Evolutionary conservation across 2,797 vertebrate species (phyloP), one percentile per base, ranked within the genome.

Genomic region (Rhynchotus rufescens): DNA sequence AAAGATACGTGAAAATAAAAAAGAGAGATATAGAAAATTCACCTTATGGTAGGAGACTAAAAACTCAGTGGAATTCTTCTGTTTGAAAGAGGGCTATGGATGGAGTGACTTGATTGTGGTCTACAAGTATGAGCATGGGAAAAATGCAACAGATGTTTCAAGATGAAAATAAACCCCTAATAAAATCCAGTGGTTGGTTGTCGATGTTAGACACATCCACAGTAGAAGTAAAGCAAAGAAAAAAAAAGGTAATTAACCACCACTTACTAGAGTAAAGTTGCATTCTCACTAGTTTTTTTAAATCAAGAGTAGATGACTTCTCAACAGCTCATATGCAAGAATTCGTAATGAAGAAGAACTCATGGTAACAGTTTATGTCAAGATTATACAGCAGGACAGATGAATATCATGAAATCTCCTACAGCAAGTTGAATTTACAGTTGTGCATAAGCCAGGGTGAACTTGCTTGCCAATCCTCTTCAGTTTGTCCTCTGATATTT

Each of bases 111-210:
- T 92, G 71, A 34, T 89, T 92, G 94, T 2, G 73, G 84, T 96
- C 79, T 92, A 45, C 94, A 92, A 94, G 91, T 91, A 93, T 67
- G 91, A 94, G 88, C 88, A 90, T 6, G 86, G 94, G 82, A 73
- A 92, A 94, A 93, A 89, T 21, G 26, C 44, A 94, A 69, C 90
- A 94, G 92, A 96, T 93, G 89, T 88, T 91, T 82, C 84, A 88
- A 92, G 76, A 34, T 95, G 88, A 94, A 95, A 94, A 89, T 64
- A 83, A 93, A 86, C 79, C 66, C 47, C 30, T 94, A 94, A 92
- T 86, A 96, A 95, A 88, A 89, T 89, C 79, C 81, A 85, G 91
- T 61, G 90, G 91, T 92, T 94, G 81, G 62, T n/a, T 93, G 88
- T 86, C 91, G 93, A 76, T 90, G 84, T 61, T 88, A 75, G 87